Evolutionary conservation across 2,797 vertebrate species (phyloP), one percentile per base, ranked within the genome.

Genomic region (Petrocephalus sullivani): DNA sequence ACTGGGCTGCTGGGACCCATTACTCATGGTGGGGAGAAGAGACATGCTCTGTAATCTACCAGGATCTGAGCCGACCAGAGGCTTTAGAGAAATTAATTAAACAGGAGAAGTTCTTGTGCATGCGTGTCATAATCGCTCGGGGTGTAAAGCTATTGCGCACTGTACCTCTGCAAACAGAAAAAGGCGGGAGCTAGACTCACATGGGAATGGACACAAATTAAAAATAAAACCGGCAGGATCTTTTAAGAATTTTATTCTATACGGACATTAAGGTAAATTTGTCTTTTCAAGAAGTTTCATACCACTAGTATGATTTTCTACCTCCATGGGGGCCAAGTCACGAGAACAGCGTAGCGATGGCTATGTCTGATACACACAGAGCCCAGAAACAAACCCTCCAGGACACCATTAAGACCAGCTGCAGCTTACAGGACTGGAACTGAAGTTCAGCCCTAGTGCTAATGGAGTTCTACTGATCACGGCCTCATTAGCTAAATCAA

Each of bases 11-110:
- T 83, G 53, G 46, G 71, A 88, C 53, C 84, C 41, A 54, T 58
- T 57, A 86, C 9, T 57, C 33, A 28, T 85, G 57, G 46, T 14
- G 64, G 54, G 19, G 57, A 33, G 58, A 2, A 3, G n/a, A 83
- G 75, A 84, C 49, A n/a, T 1, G 6, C 28, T 60, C n/a, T 84
- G 41, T 84, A 49, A 88, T 88, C 87, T 88, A 16, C 0, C 23
- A 64, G 87, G 87, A 64, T 88, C 78, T 67, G 87, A 88, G n/a
- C 14, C 33, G 23, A 54, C n/a, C 4, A 37, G 33, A 21, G n/a
- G 57, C 81, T 88, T 75, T 37, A 61, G 58, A 60, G 81, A 21
- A 23, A 23, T 84, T 51, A 41, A 88, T 64, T 61, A 88, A 58
- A 88, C 54, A 83, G 19, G 19, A 51, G 57, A 82, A n/a, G 53